Conservation (phyloP, 2,113 vertebrate genomes). For the Melanostigma gelatinosum region DNA sequence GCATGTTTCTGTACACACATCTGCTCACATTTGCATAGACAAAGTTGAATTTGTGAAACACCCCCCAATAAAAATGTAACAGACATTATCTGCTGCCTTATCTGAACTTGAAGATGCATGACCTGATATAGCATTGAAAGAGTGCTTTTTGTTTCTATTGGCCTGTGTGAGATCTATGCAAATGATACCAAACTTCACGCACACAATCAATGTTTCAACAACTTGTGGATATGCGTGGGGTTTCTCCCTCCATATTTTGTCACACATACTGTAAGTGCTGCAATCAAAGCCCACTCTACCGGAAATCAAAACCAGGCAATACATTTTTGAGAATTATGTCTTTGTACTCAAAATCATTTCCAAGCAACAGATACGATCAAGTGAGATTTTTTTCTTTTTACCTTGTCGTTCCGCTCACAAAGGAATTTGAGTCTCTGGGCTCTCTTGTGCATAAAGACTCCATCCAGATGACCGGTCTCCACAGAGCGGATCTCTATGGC, state of each 20-base stretch:
- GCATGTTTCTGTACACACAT: background rate
- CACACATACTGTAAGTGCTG: background rate
- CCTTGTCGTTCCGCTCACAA: constrained; percentile 99
- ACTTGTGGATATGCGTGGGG: background rate
- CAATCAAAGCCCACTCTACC: background rate
- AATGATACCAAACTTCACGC: background rate
- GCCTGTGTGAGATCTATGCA: background rate
- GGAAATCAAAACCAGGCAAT: too few relatives aligned
- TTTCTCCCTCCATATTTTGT: background rate
- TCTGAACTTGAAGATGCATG: background rate
- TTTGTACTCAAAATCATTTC: background rate
- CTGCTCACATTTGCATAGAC: background rate
- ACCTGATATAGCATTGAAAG: background rate
- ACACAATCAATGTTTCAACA: background rate
- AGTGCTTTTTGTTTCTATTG: background rate
- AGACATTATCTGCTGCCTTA: background rate
- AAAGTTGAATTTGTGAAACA: background rate
- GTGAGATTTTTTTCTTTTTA: constrained; percentile 60
- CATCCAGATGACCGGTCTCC: constrained; percentile 98
- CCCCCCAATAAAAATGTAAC: background rate
- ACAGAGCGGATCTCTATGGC: constrained; percentile 99
- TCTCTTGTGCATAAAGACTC: constrained; percentile 99
- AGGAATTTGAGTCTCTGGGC: constrained; percentile 99
- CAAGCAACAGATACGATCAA: background rate
- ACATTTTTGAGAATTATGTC: background rate